These are phyloP conservation scores for Habroteleia sp. DNA, from an alignment of 2,888 invertebrate species.

Conservation along the genomic window DNA sequence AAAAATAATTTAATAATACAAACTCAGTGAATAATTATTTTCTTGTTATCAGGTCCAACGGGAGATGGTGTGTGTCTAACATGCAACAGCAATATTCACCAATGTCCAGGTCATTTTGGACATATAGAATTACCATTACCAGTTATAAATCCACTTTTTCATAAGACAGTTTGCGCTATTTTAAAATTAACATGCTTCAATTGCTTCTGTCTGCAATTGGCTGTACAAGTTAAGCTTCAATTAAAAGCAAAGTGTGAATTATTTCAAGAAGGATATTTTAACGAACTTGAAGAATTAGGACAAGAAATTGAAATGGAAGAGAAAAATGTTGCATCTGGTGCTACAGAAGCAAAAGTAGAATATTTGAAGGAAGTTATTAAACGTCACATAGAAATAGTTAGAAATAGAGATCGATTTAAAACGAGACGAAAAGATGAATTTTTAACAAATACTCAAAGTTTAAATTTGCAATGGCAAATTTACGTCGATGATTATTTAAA, in stretches of 20 bases:
- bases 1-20: not conserved
- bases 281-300: slow-evolving; percentile 87
- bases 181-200: slow-evolving; percentile 87
- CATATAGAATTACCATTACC: slow-evolving; percentile 95
- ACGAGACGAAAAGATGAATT: slow-evolving; percentile 23
- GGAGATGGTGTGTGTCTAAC: slow-evolving; percentile 89
- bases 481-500: slow-evolving; percentile 82
- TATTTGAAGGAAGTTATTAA: slow-evolving; percentile 81
- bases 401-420: slow-evolving; percentile 71
- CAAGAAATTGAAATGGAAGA: slow-evolving; percentile 68
- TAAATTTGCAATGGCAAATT: slow-evolving; percentile 81
- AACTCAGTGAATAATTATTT: not conserved
- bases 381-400: slow-evolving; percentile 78
- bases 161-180: slow-evolving; percentile 86
- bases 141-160: slow-evolving; percentile 95
- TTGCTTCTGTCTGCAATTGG: slow-evolving; percentile 87
- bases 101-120: slow-evolving; percentile 96
- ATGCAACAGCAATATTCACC: slow-evolving; percentile 85
- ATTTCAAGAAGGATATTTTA: slow-evolving; percentile 86
- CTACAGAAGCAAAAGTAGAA: slow-evolving; percentile 65
- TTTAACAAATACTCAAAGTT: slow-evolving; percentile 79
- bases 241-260: slow-evolving; percentile 87
- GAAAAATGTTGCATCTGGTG: not conserved
- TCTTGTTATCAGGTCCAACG: slow-evolving; percentile 82
- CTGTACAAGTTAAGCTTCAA: slow-evolving; percentile 83